Base-by-base conservation (phyloP, 2,113 vertebrate genomes). In the Elgaria multicarinata region DNA sequence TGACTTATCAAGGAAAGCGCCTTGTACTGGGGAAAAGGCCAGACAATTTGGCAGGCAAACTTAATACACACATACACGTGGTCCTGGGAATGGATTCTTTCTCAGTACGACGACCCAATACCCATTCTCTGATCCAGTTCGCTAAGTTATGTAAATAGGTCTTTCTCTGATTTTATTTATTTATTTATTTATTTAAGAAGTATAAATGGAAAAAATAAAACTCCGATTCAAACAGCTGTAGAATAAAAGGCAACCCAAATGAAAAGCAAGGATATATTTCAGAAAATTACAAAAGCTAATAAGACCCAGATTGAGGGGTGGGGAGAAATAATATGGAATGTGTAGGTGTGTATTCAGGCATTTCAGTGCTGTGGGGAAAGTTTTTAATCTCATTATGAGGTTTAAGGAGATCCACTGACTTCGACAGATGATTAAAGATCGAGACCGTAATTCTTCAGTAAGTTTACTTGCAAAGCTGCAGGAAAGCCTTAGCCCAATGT, bases 1-100 rank as follows among this genome's bases (percentile, higher is more conserved):
- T 53, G 6, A 28, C 53, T 3, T 44, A 90, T 75, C 64, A 71
- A 88, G 55, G 92, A 92, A 86, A 66, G 2, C 14, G 4, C 86
- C 89, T 86, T 64, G 53, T 9, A 24, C 10, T 42, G 42, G 42
- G 74, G 2, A 42, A 36, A 13, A 22, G n/a, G 13, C 24, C 12
- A 28, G 14, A 46, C 44, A 53, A 12, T 53, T 16, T 36, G 31
- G 33, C 13, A 64, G 28, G 14, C 7, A 46, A 58, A 42, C 16
- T 53, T 55, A 53, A 77, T 0, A 46, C 13, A 22, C 3, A 33
- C 31, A 33, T 33, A 33, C 69, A 71, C 69, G 26, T 12, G 16
- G 71, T 28, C 28, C 6, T 4, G 24, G 16, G 72, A 22, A 67
- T 36, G 64, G 69, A 58, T 39, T 22, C 28, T 22, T 87, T 78